Evolutionary conservation across 2,888 invertebrate species (phyloP).

Genomic region (Phaonia tiefii): DNA sequence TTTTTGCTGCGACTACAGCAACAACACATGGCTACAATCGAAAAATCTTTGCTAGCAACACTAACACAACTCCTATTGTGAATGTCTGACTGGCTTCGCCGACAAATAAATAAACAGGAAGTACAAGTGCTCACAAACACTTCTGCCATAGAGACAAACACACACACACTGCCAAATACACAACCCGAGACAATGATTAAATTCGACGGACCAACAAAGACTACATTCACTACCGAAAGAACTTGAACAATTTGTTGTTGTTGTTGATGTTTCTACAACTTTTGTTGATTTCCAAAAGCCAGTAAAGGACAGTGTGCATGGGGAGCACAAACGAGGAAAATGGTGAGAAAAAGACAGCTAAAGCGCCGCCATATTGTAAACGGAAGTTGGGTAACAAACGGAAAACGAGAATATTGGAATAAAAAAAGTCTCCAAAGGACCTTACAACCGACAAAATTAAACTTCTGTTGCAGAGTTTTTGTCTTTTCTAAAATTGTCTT

Average conservation of each 20-base stretch:
- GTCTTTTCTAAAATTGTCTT: neutral
- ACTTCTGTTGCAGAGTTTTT: slow-evolving; percentile 43
- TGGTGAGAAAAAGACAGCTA: slow-evolving; percentile 26
- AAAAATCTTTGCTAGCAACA: neutral
- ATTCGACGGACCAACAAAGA: slow-evolving; percentile 64
- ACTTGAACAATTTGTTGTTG: slow-evolving; percentile 16
- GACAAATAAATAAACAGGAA: too few relatives aligned
- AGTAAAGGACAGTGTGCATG: slow-evolving; percentile 33
- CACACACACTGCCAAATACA: slow-evolving; percentile 27
- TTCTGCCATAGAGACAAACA: slow-evolving; percentile 20
- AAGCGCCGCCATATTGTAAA: slow-evolving; percentile 61
- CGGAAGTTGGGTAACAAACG: slow-evolving; percentile 62
- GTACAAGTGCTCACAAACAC: neutral
- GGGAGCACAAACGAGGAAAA: neutral
- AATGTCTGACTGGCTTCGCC: slow-evolving; percentile 11
- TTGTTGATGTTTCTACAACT: slow-evolving; percentile 2
- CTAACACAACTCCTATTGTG: slow-evolving; percentile 9
- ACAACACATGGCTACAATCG: neutral
- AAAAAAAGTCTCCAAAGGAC: slow-evolving; percentile 15
- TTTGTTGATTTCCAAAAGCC: slow-evolving; percentile 11
- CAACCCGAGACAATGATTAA: slow-evolving; percentile 62
- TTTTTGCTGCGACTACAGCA: slow-evolving; percentile 59
- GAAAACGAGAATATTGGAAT: slow-evolving; percentile 36
- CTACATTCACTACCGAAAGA: slow-evolving; percentile 22
- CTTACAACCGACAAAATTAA: slow-evolving; percentile 38